These are phyloP conservation scores for Acrossocheilus wenchowensis DNA, from an alignment of 2,797 vertebrate genomes.

Conservation along the genomic window DNA sequence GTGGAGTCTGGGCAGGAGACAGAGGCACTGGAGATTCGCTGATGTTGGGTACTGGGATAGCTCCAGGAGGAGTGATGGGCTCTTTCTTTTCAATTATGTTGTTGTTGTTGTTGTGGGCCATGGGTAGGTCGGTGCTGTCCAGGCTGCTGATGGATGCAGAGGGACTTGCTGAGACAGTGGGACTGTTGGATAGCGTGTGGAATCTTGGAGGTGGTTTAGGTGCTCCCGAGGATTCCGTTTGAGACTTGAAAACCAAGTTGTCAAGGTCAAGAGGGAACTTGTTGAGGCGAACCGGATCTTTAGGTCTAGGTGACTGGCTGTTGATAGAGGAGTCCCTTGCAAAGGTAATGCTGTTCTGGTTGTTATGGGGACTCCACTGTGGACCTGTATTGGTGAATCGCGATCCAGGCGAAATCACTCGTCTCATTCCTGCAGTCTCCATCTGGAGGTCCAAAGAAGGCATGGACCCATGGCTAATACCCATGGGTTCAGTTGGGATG, in stretches of 20 bases:
- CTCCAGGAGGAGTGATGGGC: constrained; percentile 52
- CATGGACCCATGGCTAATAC: constrained; percentile 75
- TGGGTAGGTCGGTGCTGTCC: constrained; percentile 64
- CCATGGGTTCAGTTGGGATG: constrained; percentile 60
- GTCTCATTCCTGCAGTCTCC: constrained; percentile 67
- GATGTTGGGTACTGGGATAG: constrained; percentile 63
- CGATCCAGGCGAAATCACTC: constrained; percentile 66
- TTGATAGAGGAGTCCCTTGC: constrained; percentile 68
- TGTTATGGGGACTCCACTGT: constrained; percentile 64
- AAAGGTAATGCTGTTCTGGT: constrained; percentile 59
- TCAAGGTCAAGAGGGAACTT: constrained; percentile 82
- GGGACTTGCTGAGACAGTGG: constrained; percentile 62
- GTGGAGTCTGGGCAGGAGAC: constrained; percentile 67
- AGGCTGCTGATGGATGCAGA: constrained; percentile 67
- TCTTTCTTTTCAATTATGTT: constrained; percentile 51
- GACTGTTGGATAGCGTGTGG: constrained; percentile 62
- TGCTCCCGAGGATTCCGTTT: constrained; percentile 19
- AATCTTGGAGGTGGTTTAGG: constrained; percentile 63
- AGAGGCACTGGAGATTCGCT: constrained; percentile 58
- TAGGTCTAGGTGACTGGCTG: constrained; percentile 67
- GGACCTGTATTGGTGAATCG: constrained; percentile 61
- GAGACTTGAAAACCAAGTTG: constrained; percentile 66
- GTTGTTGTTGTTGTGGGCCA: constrained; percentile 31
- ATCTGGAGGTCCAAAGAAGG: constrained; percentile 82
- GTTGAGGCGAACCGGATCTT: constrained; percentile 75